Evolutionary conservation across 2,113 vertebrate species (phyloP), one percentile per base, ranked within the genome.

Genomic region (Struthidea cinerea): DNA sequence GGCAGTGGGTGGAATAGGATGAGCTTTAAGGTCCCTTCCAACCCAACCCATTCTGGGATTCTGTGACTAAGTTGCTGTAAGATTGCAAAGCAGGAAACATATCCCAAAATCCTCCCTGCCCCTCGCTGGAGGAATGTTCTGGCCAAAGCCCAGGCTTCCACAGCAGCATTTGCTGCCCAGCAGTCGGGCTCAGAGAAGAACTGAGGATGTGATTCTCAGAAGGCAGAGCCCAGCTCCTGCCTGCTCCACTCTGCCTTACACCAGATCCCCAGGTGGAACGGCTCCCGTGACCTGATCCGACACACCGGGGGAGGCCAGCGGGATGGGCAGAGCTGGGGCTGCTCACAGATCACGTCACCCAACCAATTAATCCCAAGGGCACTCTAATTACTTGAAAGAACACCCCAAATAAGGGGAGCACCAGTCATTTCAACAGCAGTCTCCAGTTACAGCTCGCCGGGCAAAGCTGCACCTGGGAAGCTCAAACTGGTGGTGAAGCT

Each of bases 41-140:
- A 53, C n/a, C 16, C 68, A 74, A 39, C 1, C 9, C 69, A 39
- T 13, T 11, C 13, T 9, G 16, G 6, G 28, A 59, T 39, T n/a
- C 46, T 18, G 20, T 3, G 11, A 81, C 28, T 24, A 63, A 85
- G 23, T 1, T 39, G 46, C 7, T 61, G 6, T n/a, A 52, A 76
- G 49, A 87, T 1, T 52, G 9, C 28, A 26, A 63, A 79, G 42
- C 4, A 37, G 64, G 71, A 88, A 87, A 59, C 16, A 39, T 8
- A 42, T 22, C 85, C 79, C 60, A 13, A 92, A 95, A 64, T 16
- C 37, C 77, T 84, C 60, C 3, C 3, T 9, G 33, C 27, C 17
- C 10, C 6, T 33, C 0, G 0, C 41, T 37, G 64, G 27, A 84
- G 28, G 68, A 85, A 35, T 0, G 0, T 16, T 57, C 50, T 77